Evolutionary conservation across 2,888 invertebrate species (phyloP).

Genomic region (Drosophila algonquin): DNA sequence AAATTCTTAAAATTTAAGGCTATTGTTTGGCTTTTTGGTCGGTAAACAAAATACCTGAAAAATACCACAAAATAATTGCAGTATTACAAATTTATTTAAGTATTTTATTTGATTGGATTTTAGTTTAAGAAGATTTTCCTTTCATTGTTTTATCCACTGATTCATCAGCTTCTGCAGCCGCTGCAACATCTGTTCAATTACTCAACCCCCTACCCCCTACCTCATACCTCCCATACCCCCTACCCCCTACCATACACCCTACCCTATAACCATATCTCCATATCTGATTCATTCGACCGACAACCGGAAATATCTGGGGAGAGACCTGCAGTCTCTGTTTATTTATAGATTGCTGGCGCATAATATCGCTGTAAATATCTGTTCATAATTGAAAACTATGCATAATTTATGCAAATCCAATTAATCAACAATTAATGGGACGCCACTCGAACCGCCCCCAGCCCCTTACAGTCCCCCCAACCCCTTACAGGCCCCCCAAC

Average conservation of each 20-base stretch:
- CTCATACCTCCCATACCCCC: neutral
- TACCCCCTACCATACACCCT: neutral
- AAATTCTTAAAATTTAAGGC: no score
- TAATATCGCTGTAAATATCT: constrained; percentile 44
- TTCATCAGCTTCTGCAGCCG: neutral
- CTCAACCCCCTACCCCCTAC: neutral
- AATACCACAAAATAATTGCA: no score
- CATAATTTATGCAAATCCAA: constrained; percentile 68
- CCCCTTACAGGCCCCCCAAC: no score
- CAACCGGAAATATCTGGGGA: constrained; percentile 29
- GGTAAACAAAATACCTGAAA: no score
- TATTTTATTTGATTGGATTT: neutral
- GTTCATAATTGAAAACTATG: constrained; percentile 59
- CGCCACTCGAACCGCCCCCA: neutral
- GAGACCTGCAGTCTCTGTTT: constrained; percentile 35
- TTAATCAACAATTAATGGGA: constrained; percentile 63
- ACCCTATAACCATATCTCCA: no score
- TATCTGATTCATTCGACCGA: constrained; percentile 27
- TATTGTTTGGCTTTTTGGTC: no score
- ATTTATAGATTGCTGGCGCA: constrained; percentile 46
- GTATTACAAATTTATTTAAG: no score
- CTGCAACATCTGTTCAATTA: constrained; percentile 12
- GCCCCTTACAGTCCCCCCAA: neutral
- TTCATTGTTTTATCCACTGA: constrained; percentile 10
- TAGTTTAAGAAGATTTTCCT: neutral